Base-by-base conservation (phyloP, 2,797 vertebrate species). In the Corythornis leucogaster region DNA sequence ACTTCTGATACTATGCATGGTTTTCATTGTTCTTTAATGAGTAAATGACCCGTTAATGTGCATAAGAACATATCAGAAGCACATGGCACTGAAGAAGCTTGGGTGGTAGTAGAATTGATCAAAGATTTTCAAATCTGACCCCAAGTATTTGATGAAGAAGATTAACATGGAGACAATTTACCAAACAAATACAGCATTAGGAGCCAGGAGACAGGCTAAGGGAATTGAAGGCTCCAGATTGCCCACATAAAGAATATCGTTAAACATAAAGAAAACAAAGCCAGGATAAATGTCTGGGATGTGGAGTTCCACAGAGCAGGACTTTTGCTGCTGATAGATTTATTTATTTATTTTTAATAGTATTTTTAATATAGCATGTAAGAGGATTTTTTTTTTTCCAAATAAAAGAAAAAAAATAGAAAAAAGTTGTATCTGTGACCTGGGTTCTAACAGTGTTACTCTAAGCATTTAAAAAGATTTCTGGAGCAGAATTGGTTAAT, bases 101-200 rank as follows among this genome's bases (percentile, higher is more conserved):
- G 89, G 93, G 96, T 97, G 95, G 93, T 73, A 87, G 96, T 45
- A 92, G 96, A 97, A 97, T 94, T 97, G 97, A 98, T 98, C 96
- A 97, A 97, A 98, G 97, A 97, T 97, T 96, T 96, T 95, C 94
- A 90, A 97, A 97, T 97, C 96, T 97, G 97, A 97, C 96, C 97
- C 96, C 93, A 96, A 95, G 95, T 95, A 97, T 98, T 97, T 98
- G 97, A 98, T 97, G 97, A 97, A 97, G 96, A 97, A 97, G 97
- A 97, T 98, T 97, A 98, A 96, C 97, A 94, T 97, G 97, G 97
- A 98, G 97, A 97, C 96, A 98, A 97, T 97, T 98, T 98, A 97
- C 96, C 96, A 96, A 97, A 97, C 96, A 97, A 97, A 97, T 94
- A 96, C 96, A 95, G 92, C 87, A 93, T 95, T 96, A 96, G 97